Evolutionary conservation across 2,113 vertebrate species (phyloP), one percentile per base, ranked within the genome.

Genomic region (Nerophis ophidion): DNA sequence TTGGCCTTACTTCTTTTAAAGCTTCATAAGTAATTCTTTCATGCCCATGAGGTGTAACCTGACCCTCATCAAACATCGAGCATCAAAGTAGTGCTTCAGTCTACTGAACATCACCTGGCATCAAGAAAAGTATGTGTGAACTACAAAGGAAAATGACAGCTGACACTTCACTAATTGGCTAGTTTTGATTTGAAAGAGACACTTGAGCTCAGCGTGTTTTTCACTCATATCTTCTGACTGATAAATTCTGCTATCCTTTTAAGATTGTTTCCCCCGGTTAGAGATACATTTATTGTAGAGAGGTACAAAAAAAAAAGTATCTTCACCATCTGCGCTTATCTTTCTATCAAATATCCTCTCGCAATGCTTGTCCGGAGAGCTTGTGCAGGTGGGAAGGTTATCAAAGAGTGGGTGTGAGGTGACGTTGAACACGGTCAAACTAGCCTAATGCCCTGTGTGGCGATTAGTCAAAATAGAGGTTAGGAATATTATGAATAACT

Each of bases 381-480:
- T 48, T 72, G 78, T 67, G 75, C 77, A 87, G 84, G 87, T 89
- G 85, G 81, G 70, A 77, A 89, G 86, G 89, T 90, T 91, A 90
- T 91, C 84, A 83, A 80, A 79, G 70, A 74, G 66, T 79, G 69
- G 71, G 72, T 80, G 76, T 79, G 84, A 88, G 78, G 80, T 69
- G 59, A 63, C 87, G 87, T 89, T 83, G 68, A 71, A 88, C 87
- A 86, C 82, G 83, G 75, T 89, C 83, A 86, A 87, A 86, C 83
- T 82, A 81, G 68, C 81, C 79, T 85, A 84, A 88, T 87, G 80
- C 74, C 82, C 86, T 70, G 66, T 71, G 59, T 76, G 83, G 81
- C 57, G 77, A 92, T 92, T 89, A 89, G 84, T 93, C 89, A 91
- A 85, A 91, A 91, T 87, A 91, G 86, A 86, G 87, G 89, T 87